A percentile compares a stretch with the other conserved stretches of the same genome.
Evolutionary conservation across 2,888 invertebrate species (phyloP).

Genomic region (Tachina grossa): DNA sequence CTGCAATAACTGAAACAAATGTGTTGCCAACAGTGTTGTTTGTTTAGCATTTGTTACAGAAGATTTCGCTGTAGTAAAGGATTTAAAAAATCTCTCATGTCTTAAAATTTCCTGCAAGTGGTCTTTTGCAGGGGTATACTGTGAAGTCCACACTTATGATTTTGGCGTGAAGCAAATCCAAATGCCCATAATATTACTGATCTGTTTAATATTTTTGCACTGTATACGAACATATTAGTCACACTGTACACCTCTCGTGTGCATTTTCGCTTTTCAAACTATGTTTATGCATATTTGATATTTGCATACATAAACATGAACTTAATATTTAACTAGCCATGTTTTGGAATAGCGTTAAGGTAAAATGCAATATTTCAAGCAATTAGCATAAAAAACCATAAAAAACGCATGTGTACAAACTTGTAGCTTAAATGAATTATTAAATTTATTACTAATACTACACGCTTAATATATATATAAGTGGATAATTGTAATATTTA

Average conservation of each 20-base stretch:
- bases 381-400: conserved; percentile 24
- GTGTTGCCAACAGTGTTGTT: too few relatives aligned
- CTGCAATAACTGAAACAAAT: too few relatives aligned
- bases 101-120: too few relatives aligned
- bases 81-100: too few relatives aligned
- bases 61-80: too few relatives aligned
- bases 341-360: conserved; percentile 15
- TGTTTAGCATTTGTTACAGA: too few relatives aligned
- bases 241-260: conserved; percentile 38
- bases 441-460: conserved; percentile 15
- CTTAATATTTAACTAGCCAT: conserved; percentile 39
- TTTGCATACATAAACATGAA: conserved; percentile 52
- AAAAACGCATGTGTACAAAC: conserved; percentile 22
- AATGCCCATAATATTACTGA: too few relatives aligned
- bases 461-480: conserved; percentile 3
- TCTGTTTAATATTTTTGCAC: neutral
- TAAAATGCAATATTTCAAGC: conserved; percentile 3
- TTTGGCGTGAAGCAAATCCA: too few relatives aligned
- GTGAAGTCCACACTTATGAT: too few relatives aligned
- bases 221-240: conserved; percentile 12
- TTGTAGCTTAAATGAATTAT: conserved; percentile 18
- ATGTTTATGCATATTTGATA: neutral
- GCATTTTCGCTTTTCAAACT: conserved; percentile 25
- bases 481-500: conserved; percentile 28
- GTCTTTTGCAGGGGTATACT: too few relatives aligned